Conservation (phyloP, 2,113 vertebrate species). For the Euleptes europaea region DNA sequence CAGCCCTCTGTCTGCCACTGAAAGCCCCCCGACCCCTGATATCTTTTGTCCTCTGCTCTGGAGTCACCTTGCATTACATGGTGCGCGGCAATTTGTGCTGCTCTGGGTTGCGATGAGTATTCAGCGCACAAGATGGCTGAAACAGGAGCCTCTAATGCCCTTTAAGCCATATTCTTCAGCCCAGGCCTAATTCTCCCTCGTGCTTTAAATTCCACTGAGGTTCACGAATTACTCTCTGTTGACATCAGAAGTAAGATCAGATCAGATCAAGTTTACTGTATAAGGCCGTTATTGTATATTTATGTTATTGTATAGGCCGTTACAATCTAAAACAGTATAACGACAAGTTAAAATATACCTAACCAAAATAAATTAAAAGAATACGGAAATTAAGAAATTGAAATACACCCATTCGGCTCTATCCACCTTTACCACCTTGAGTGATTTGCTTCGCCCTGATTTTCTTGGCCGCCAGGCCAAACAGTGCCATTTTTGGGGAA, state of each 20-base stretch:
- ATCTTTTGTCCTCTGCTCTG: slow-evolving; percentile 48
- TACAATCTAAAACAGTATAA: too few relatives aligned
- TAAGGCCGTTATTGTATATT: too few relatives aligned
- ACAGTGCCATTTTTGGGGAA: too few relatives aligned
- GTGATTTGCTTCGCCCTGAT: too few relatives aligned
- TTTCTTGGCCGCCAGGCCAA: too few relatives aligned
- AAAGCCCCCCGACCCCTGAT: not conserved
- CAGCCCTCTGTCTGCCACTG: slow-evolving; percentile 24
- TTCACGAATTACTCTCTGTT: not conserved
- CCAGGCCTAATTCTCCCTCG: slow-evolving; percentile 16
- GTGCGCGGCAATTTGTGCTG: slow-evolving; percentile 44
- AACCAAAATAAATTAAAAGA: too few relatives aligned
- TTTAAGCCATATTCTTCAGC: slow-evolving; percentile 24
- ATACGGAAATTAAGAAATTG: too few relatives aligned
- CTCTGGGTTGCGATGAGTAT: slow-evolving; percentile 26
- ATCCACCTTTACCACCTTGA: too few relatives aligned
- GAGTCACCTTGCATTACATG: slow-evolving; percentile 61
- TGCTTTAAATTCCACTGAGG: not conserved
- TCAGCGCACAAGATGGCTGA: slow-evolving; percentile 43
- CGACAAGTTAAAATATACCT: too few relatives aligned
- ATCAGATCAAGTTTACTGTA: too few relatives aligned
- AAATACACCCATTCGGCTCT: too few relatives aligned
- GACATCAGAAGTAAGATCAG: not conserved
- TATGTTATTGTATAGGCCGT: too few relatives aligned
- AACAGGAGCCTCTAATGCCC: slow-evolving; percentile 35